These are phyloP conservation scores for Crioceris asparagi DNA, from an alignment of 2,888 invertebrate genomes.

Conservation along the genomic window DNA sequence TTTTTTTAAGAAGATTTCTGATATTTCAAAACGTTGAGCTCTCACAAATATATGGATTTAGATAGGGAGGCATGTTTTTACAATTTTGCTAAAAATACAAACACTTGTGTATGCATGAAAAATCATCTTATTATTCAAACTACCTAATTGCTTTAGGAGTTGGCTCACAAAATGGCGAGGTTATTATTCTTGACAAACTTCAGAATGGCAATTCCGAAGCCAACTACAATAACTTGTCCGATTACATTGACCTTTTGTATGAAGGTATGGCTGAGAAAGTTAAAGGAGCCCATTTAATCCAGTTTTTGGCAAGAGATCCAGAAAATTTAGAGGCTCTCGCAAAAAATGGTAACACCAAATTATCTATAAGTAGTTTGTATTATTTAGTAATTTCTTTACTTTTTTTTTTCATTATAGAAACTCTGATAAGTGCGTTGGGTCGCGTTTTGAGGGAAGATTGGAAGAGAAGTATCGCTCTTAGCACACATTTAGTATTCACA, in stretches of 20 bases:
- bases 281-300: slow-evolving; percentile 79
- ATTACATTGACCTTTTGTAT: slow-evolving; percentile 91
- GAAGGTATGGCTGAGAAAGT: slow-evolving; percentile 91
- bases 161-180: too few relatives aligned
- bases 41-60: too few relatives aligned
- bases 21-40: too few relatives aligned
- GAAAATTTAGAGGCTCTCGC: slow-evolving; percentile 90
- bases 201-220: slow-evolving; percentile 43
- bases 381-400: slow-evolving; percentile 1
- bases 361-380: slow-evolving; percentile 1
- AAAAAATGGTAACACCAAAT: slow-evolving; percentile 63
- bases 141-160: slow-evolving; percentile 16
- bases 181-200: slow-evolving; percentile 17
- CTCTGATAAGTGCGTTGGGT: slow-evolving; percentile 87
- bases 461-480: slow-evolving; percentile 90
- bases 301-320: slow-evolving; percentile 84
- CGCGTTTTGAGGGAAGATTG: slow-evolving; percentile 95
- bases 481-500: slow-evolving; percentile 92
- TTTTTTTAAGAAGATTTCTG: too few relatives aligned
- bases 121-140: too few relatives aligned
- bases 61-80: too few relatives aligned
- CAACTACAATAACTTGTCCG: slow-evolving; percentile 76
- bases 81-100: too few relatives aligned
- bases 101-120: too few relatives aligned
- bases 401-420: slow-evolving; percentile 59